Percentiles rank a stretch among this genome's conserved stretches.
Evolutionary conservation across 2,113 vertebrate genomes (phyloP).

Genomic region (Nansenia antarctica): DNA sequence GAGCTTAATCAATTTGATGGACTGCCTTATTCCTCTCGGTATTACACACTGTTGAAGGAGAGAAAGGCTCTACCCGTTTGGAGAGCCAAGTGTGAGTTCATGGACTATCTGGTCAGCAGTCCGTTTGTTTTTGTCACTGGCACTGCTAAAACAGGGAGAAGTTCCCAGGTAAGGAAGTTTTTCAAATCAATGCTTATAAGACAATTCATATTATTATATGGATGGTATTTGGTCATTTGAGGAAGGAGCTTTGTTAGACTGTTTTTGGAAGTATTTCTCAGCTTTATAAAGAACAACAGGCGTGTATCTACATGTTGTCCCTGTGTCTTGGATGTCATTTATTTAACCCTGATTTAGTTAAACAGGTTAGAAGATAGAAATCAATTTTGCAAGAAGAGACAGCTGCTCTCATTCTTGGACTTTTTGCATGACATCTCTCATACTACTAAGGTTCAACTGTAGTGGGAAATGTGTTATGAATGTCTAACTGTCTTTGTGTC

Average conservation of each 20-base stretch:
- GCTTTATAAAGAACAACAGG: no score
- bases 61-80: slow-evolving; percentile 84
- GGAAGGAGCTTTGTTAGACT: no score
- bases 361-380: no score
- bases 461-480: neutral
- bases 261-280: no score
- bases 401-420: no score
- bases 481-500: neutral
- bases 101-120: slow-evolving; percentile 78
- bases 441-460: neutral
- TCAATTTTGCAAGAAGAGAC: no score
- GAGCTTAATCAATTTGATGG: slow-evolving; percentile 92
- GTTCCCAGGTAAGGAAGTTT: slow-evolving; percentile 91
- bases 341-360: no score
- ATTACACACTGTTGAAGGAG: slow-evolving; percentile 85
- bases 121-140: slow-evolving; percentile 82
- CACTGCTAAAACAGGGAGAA: slow-evolving; percentile 84
- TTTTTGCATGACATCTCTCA: neutral
- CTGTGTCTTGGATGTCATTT: no score
- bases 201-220: no score
- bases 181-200: no score
- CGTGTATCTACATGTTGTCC: no score
- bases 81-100: slow-evolving; percentile 80
- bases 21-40: slow-evolving; percentile 87
- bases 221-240: no score